Base-by-base conservation (phyloP, 2,797 vertebrate genomes). In the Dryobates pubescens region DNA sequence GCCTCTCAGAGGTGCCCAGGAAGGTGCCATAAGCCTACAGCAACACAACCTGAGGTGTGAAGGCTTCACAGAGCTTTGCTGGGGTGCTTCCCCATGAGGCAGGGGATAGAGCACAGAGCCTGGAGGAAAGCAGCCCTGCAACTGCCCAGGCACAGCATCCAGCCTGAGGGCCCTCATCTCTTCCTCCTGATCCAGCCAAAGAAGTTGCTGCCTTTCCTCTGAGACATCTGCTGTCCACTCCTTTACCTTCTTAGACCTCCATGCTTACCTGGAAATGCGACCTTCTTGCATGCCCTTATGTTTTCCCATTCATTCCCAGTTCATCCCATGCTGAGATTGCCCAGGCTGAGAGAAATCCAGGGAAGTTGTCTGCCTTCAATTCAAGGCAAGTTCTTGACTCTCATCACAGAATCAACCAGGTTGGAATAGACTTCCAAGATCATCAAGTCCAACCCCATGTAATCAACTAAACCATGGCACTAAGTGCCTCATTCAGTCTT, bases 81-180 rank as follows among this genome's bases (percentile, higher is more conserved):
- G 62, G 68, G 9, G 4, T 9, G 7, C 43, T 82, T 29, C 8
- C 24, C 27, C 6, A 0, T 0, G 6, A 62, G 24, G 13, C 58
- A 67, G 16, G 20, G 29, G 32, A 10, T 23, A 80, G 58, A 68
- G 45, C 26, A 9, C 23, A 80, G 63, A 63, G 38, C 29, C 32
- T 2, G 1, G 14, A 34, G 32, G 5, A 13, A n/a, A 56, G n/a
- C 77, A 74, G 45, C 69, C 38, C 38, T 1, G 2, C 4, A 20
- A 24, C 47, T 54, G 47, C 17, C 17, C 57, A 62, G 74, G 43
- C n/a, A 57, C 8, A n/a, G 70, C 73, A 67, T 24, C 54, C 57
- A 41, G 8, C 30, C 30, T 49, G 49, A n/a, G 26, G 1, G 2
- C 20, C 32, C 58, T 10, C 1, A n/a, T 11, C 15, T 4, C 19